These are phyloP conservation scores for Elysia crispata DNA, from an alignment of 2,888 invertebrate genomes.

Conservation along the genomic window DNA sequence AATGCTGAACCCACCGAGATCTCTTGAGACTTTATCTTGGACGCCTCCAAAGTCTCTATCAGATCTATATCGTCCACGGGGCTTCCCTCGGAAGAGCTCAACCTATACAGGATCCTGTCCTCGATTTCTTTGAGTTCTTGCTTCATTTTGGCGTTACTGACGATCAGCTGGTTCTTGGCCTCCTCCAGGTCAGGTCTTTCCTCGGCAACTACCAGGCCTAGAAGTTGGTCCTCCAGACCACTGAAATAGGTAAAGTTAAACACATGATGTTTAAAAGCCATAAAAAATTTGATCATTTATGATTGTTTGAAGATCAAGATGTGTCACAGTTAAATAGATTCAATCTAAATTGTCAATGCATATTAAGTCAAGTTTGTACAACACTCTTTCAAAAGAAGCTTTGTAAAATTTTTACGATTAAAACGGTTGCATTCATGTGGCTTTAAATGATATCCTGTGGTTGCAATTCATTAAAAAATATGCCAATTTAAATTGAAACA, in stretches of 20 bases:
- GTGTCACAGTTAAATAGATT: too few relatives aligned
- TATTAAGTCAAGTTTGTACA: too few relatives aligned
- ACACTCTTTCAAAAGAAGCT: too few relatives aligned
- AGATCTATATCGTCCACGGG: conserved; percentile 88
- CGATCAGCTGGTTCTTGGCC: conserved; percentile 81
- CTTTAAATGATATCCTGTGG: too few relatives aligned
- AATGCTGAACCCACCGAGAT: conserved; percentile 68
- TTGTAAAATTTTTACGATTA: too few relatives aligned
- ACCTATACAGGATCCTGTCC: conserved; percentile 76
- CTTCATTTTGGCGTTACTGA: conserved; percentile 86
- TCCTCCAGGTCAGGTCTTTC: conserved; percentile 78
- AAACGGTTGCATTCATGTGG: too few relatives aligned
- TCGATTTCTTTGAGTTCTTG: conserved; percentile 85
- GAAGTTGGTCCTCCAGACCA: conserved; percentile 78
- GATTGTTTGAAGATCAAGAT: too few relatives aligned
- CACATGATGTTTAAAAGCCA: too few relatives aligned
- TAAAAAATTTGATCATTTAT: too few relatives aligned
- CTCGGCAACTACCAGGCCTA: conserved; percentile 78
- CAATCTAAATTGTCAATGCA: too few relatives aligned
- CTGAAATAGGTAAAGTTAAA: conserved; percentile 55
- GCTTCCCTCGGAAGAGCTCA: conserved; percentile 82
- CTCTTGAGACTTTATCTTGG: conserved; percentile 77
- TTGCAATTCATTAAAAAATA: too few relatives aligned
- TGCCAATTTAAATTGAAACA: too few relatives aligned
- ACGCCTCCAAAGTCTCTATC: conserved; percentile 81